A percentile compares a stretch with the other conserved stretches of the same genome.
These are phyloP conservation scores for Scaptomyza pallida DNA, from an alignment of 1,140 invertebrate species.

Conservation along the genomic window DNA sequence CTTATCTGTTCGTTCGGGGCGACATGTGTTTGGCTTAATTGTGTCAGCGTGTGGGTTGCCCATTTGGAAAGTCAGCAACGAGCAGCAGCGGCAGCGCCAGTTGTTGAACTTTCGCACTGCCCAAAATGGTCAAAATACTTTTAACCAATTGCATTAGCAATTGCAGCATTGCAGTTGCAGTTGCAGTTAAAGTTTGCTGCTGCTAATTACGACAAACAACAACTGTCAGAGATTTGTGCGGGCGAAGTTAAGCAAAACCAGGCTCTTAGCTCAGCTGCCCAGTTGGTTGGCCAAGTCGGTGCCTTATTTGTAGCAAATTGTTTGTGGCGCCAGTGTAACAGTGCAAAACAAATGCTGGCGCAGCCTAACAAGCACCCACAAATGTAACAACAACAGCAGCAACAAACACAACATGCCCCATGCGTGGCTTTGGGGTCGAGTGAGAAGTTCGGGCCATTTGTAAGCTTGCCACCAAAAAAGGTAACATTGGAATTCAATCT, in stretches of 20 bases:
- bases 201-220: slow-evolving; percentile 79
- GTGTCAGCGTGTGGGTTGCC: slow-evolving; percentile 78
- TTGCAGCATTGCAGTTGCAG: slow-evolving; percentile 6
- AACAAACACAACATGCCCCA: slow-evolving; percentile 25
- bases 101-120: slow-evolving; percentile 73
- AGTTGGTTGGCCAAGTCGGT: slow-evolving; percentile 51
- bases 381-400: slow-evolving; percentile 14
- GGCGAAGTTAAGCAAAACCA: slow-evolving; percentile 32
- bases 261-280: slow-evolving; percentile 8
- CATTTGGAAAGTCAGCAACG: slow-evolving; percentile 63
- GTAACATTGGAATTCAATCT: slow-evolving; percentile 75
- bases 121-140: slow-evolving; percentile 75
- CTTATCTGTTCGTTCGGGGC: slow-evolving; percentile 64
- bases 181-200: slow-evolving; percentile 22
- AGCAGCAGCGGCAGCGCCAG: slow-evolving; percentile 4
- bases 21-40: slow-evolving; percentile 82
- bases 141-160: slow-evolving; percentile 38
- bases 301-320: slow-evolving; percentile 80
- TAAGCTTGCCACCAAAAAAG: slow-evolving; percentile 65
- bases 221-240: slow-evolving; percentile 82
- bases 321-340: slow-evolving; percentile 68
- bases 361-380: slow-evolving; percentile 56
- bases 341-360: slow-evolving; percentile 13
- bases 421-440: slow-evolving; percentile 39
- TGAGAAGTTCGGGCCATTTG: slow-evolving; percentile 68